These are phyloP conservation scores for Steinernema scapterisci DNA, from an alignment of 2,888 invertebrate genomes.

Conservation along the genomic window DNA sequence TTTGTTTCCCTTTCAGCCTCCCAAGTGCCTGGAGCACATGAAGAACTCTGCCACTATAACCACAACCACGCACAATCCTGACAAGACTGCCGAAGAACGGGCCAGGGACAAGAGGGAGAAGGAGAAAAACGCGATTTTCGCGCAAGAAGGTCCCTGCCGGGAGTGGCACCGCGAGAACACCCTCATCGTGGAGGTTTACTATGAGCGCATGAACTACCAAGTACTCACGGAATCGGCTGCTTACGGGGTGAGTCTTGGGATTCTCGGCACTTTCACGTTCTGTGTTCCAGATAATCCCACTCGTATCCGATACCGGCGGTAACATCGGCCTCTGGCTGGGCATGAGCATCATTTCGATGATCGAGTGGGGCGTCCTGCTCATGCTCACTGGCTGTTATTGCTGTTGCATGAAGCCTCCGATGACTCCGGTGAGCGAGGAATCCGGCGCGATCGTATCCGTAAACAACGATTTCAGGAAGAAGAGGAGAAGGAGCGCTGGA, in stretches of 20 bases:
- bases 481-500: neutral
- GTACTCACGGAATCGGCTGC: conserved; percentile 57
- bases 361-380: conserved; percentile 28
- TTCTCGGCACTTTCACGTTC: neutral
- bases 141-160: no score
- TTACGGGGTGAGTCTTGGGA: conserved; percentile 52
- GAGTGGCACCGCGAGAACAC: conserved; percentile 66
- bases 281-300: conserved; percentile 8
- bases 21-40: conserved; percentile 46
- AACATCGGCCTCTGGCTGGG: conserved; percentile 28
- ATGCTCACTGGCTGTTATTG: conserved; percentile 16
- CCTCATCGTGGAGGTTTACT: conserved; percentile 68
- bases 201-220: conserved; percentile 68
- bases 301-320: conserved; percentile 23
- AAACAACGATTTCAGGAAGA: neutral
- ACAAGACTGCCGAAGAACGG: no score
- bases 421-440: neutral
- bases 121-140: no score
- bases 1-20: conserved; percentile 51
- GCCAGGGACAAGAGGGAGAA: neutral
- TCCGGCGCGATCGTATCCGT: neutral
- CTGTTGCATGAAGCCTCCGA: conserved; percentile 18
- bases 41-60: neutral
- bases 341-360: conserved; percentile 20
- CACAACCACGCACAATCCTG: no score